These are phyloP conservation scores for Oscheius sp. DNA, from an alignment of 2,888 invertebrate species.

Conservation along the genomic window DNA sequence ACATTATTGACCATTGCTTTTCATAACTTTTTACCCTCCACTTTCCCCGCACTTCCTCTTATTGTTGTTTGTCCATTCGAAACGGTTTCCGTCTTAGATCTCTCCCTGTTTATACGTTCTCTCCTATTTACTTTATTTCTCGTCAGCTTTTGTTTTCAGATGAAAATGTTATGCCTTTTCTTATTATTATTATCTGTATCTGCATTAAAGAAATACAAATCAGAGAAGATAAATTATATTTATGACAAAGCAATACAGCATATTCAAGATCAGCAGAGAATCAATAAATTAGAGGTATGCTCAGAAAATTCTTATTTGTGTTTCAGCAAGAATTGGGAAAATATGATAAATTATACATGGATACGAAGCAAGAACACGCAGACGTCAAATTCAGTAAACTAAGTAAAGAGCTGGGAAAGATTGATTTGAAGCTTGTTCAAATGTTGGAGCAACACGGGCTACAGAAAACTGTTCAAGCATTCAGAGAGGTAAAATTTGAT, in stretches of 20 bases:
- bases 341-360: slow-evolving; percentile 61
- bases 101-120: too few relatives aligned
- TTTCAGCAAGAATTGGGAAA: slow-evolving; percentile 58
- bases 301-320: neutral
- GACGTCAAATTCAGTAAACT: slow-evolving; percentile 22
- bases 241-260: slow-evolving; percentile 63
- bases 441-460: slow-evolving; percentile 62
- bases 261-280: slow-evolving; percentile 48
- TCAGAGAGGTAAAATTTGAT: slow-evolving; percentile 53
- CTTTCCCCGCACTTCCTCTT: too few relatives aligned
- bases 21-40: too few relatives aligned
- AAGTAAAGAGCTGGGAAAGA: slow-evolving; percentile 40
- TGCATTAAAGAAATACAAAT: slow-evolving; percentile 37
- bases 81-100: too few relatives aligned
- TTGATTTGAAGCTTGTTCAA: slow-evolving; percentile 58
- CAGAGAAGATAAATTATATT: slow-evolving; percentile 66
- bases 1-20: too few relatives aligned
- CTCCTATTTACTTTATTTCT: neutral
- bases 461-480: slow-evolving; percentile 56
- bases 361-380: slow-evolving; percentile 51
- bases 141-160: slow-evolving; percentile 18
- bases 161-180: neutral
- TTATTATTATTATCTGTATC: neutral
- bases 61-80: slow-evolving; percentile 9
- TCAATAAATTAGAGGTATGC: slow-evolving; percentile 1